Evolutionary conservation across 1,140 invertebrate species (phyloP), one percentile per base, ranked within the genome.

Genomic region (Drosophila triauraria): DNA sequence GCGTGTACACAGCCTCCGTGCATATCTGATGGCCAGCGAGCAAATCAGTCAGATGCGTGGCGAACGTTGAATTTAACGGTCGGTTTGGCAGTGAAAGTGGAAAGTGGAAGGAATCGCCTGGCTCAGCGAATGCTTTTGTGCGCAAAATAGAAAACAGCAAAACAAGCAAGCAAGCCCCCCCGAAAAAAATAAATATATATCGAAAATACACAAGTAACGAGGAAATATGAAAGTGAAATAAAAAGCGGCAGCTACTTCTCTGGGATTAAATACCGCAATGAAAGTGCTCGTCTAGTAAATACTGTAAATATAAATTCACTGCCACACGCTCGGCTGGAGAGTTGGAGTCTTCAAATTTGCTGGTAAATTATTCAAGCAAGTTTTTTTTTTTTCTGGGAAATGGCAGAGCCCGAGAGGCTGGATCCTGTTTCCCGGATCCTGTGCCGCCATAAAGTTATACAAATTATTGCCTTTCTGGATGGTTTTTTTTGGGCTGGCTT

Each of bases 51-150:
- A 91, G 90, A 91, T 91, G 90, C 85, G 85, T 91, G 77, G 79
- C 80, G 90, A 90, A 91, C 90, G 90, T 91, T 91, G 90, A 78
- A 90, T 86, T 91, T 91, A 90, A 91, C 85, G 90, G 90, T 91
- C 90, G 90, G 88, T 68, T 82, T 91, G 87, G 54, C 80, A 83
- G 82, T 91, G 86, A 91, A 87, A 86, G 86, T 87, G 76, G 62
- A 69, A 69, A 69, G 62, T 62, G 69, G 68, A 61, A 59, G 43
- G 53, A 56, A 60, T 51, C 54, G 54, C 23, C 20, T 59, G 46
- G 69, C 47, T 27, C 35, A 47, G 47, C 64, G 48, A 62, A 42
- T 59, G 60, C 54, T 67, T 62, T 57, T 72, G 68, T 80, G 72
- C 64, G 58, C 42, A 50, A 68, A 63, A 70, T 35, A 69, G 17